Evolutionary conservation across 2,888 invertebrate genomes (phyloP), one percentile per base, ranked within the genome.

Genomic region (Hetaerina titia): DNA sequence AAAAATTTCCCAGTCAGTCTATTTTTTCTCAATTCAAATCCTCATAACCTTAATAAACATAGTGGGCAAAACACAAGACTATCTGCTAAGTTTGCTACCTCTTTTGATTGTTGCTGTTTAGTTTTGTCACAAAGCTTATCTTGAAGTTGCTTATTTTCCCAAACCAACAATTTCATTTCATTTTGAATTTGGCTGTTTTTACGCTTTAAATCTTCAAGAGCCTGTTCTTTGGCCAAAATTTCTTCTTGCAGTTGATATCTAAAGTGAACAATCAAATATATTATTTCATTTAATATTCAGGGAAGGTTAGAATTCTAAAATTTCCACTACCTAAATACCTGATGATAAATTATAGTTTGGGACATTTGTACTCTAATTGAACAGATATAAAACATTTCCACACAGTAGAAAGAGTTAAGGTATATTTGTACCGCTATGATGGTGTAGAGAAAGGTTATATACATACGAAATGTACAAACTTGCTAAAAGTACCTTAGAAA

Each of bases 241-340:
- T 98, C 98, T 96, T 98, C 97, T 96, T 98, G 98, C 95, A 98
- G 96, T 95, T 97, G 97, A 96, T 97, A 98, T 96, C 98, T 98
- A 96, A 56, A 96, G 96, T 8, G 95, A 69, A 19, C 58, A 74
- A 25, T 7, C 17, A 56, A 8, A 89, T 2, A 22, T 17, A n/a
- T 89, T 13, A 15, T n/a, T 22, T 22, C 57, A 22, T 11, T 9
- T 57, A 5, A 9, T 89, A 57, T 89, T 5, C 11, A 0, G 13
- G 22, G 22, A 81, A 81, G 31, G 1, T n/a, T 13, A n/a, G 31
- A 81, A 4, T n/a, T 22, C 13, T 25, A 0, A 13, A 31, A 81
- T 25, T 25, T n/a, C 13, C 22, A 81, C 45, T 4, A 45, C 45
- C 45, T 45, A 45, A 45, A 45, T 45, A 45, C 4, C 45, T 45